Evolutionary conservation across 2,113 vertebrate genomes (phyloP).

Genomic region (Crotalus tigris): DNA sequence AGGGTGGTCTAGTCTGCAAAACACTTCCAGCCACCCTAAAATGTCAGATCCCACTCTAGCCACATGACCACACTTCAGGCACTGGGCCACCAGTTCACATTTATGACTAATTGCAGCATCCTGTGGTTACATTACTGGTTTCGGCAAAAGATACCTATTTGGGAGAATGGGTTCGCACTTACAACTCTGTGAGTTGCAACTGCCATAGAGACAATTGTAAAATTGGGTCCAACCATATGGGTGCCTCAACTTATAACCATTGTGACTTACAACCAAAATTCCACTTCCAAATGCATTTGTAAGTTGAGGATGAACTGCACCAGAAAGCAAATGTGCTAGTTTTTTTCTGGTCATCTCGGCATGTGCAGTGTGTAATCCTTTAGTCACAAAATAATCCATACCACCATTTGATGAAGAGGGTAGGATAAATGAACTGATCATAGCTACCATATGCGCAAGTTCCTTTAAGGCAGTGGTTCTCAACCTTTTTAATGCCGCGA

Average conservation of each 20-base stretch:
- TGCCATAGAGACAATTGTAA: background rate
- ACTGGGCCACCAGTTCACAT: background rate
- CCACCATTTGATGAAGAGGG: background rate
- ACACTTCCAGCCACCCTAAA: background rate
- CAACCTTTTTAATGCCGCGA: too few species aligned
- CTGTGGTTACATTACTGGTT: background rate
- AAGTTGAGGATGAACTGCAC: background rate
- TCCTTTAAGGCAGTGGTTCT: background rate
- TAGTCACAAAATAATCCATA: background rate
- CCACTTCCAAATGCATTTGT: background rate
- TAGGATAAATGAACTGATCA: background rate
- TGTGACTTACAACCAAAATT: background rate
- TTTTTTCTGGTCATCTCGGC: background rate
- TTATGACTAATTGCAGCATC: background rate
- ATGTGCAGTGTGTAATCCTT: background rate
- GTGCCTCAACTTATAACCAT: background rate
- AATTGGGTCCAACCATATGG: background rate
- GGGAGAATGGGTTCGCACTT: background rate
- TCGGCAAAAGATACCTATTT: background rate
- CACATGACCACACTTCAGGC: background rate
- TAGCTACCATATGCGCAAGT: background rate
- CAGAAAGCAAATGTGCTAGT: background rate
- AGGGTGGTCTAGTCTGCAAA: background rate
- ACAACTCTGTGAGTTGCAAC: background rate
- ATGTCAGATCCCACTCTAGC: background rate